Percentiles rank a stretch among this genome's conserved stretches.
phyloP scores from a whole-genome alignment of 92 coral and sea anemone species.

The Parazoanthus atlanticus region DNA sequence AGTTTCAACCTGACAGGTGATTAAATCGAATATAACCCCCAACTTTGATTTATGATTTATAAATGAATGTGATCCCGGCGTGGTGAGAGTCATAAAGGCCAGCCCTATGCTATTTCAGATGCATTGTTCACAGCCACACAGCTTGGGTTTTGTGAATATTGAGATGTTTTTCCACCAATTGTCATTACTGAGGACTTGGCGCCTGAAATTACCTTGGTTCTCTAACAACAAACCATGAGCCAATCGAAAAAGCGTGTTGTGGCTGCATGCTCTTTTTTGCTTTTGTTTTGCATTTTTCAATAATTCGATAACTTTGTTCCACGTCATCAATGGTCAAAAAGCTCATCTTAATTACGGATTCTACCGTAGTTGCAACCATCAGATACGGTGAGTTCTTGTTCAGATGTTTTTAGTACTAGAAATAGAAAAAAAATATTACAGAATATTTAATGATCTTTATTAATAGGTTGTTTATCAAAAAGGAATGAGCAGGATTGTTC shows the following conservation, averaged over 20 bases:
- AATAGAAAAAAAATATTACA: background rate
- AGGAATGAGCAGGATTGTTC: background rate
- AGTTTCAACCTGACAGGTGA: slow-evolving; percentile 42
- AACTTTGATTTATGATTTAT: slow-evolving; percentile 50
- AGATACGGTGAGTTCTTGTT: slow-evolving; percentile 24
- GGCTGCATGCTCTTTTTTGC: background rate
- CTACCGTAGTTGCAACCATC: background rate
- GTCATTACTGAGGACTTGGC: too few relatives aligned
- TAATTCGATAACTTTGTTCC: background rate
- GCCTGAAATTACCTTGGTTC: background rate
- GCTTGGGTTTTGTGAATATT: slow-evolving; percentile 28
- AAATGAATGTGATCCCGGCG: slow-evolving; percentile 30
- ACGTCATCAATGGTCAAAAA: background rate
- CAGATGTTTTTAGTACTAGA: background rate
- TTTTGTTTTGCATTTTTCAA: background rate
- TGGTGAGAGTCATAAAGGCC: slow-evolving; percentile 27
- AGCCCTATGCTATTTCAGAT: slow-evolving; percentile 28
- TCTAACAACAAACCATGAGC: background rate
- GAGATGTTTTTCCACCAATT: background rate
- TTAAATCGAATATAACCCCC: slow-evolving; percentile 35
- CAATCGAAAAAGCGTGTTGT: background rate
- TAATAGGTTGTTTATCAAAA: slow-evolving; percentile 16
- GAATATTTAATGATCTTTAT: background rate
- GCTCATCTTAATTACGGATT: background rate
- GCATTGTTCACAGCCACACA: slow-evolving; percentile 34